Conservation (phyloP, 2,797 vertebrate species). For the Lemur catta region DNA sequence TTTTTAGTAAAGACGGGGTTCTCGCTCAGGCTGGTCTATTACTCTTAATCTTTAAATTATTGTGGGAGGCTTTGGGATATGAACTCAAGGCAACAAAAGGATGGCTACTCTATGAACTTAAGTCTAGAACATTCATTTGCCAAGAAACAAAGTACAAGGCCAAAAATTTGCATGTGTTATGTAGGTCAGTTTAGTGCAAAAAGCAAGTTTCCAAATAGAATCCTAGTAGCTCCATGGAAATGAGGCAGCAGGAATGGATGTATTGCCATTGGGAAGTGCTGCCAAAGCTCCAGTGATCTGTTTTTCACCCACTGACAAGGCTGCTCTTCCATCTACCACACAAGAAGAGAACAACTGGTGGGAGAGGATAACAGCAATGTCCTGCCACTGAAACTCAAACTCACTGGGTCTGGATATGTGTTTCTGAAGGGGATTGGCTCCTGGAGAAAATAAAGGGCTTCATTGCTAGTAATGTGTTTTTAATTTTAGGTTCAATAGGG, state of each 20-base stretch:
- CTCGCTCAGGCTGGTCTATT: no score
- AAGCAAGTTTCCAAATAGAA: neutral
- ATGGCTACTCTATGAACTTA: neutral
- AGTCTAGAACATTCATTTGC: neutral
- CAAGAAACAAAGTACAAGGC: neutral
- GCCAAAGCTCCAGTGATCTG: no score
- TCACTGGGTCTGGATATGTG: neutral
- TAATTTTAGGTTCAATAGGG: neutral
- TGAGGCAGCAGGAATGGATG: neutral
- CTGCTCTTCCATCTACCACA: no score
- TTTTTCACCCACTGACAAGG: neutral
- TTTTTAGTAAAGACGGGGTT: no score
- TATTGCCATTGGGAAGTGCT: neutral
- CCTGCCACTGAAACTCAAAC: neutral
- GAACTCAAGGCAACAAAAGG: neutral
- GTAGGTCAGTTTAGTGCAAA: neutral
- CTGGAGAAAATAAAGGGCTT: neutral
- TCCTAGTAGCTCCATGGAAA: neutral
- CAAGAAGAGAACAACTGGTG: no score
- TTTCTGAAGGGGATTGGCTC: neutral
- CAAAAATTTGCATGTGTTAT: neutral
- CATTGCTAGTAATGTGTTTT: neutral
- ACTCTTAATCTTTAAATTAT: no score
- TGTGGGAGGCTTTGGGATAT: neutral
- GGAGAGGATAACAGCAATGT: accelerated